Percentiles rank a stretch among this genome's conserved stretches.
Conservation (phyloP, 1,140 invertebrate genomes). For the Bilobella aurantiaca region DNA sequence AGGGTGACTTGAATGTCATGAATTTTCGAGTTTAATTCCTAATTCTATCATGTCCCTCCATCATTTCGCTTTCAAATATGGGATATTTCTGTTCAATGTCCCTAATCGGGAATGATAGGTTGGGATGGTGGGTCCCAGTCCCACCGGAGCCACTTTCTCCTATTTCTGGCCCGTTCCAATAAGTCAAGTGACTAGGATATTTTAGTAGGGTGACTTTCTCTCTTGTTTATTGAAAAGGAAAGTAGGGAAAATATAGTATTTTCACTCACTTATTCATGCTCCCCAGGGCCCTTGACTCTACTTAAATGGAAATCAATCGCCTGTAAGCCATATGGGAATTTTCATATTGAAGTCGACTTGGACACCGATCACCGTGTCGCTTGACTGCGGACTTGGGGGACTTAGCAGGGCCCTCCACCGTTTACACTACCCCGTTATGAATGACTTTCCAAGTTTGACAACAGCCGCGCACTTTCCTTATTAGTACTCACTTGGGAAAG, state of each 20-base stretch:
- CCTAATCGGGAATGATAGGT: neutral
- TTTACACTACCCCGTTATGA: no score
- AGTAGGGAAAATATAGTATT: neutral
- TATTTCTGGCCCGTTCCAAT: neutral
- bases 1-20: no score
- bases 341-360: neutral
- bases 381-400: no score
- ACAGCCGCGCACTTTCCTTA: neutral
- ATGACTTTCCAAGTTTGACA: neutral
- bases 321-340: conserved; percentile 29
- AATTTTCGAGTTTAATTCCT: no score
- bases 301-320: conserved; percentile 36
- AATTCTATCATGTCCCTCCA: no score
- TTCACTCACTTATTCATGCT: conserved; percentile 33
- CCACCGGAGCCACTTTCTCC: no score
- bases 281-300: conserved; percentile 30
- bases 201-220: neutral
- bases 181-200: neutral
- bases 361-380: no score
- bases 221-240: neutral
- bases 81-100: neutral
- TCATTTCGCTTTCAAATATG: no score
- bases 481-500: neutral
- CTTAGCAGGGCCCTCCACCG: no score
- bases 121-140: neutral